phyloP scores from a whole-genome alignment of 2,888 invertebrate species.

The Aleiodes leptofemur region DNA sequence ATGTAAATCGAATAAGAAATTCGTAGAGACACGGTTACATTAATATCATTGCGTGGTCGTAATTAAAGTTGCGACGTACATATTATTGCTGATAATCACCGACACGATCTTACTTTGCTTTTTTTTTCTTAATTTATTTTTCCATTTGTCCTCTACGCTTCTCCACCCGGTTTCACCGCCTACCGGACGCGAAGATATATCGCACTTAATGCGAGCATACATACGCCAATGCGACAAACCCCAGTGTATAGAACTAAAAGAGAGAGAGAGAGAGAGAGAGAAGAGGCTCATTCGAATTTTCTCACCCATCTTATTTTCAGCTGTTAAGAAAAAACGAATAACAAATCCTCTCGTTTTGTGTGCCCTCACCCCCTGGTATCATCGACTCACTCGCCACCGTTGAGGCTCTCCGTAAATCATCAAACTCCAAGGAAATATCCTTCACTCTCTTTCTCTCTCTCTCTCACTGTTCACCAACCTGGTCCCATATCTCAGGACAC shows the following conservation, averaged over 20 bases:
- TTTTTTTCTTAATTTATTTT: neutral
- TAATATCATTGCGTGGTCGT: constrained; percentile 39
- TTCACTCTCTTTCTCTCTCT: constrained; percentile 44
- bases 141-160: constrained; percentile 1
- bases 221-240: constrained; percentile 9
- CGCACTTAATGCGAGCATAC: constrained; percentile 34
- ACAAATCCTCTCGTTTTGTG: constrained; percentile 1
- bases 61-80: constrained; percentile 49
- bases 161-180: constrained; percentile 26
- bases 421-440: constrained; percentile 48
- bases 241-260: neutral
- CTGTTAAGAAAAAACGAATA: neutral
- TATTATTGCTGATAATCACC: constrained; percentile 54
- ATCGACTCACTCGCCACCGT: constrained; percentile 55
- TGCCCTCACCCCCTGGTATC: constrained; percentile 37
- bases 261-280: constrained; percentile 25
- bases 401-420: constrained; percentile 62
- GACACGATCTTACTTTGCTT: constrained; percentile 50
- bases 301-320: neutral
- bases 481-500: constrained; percentile 53
- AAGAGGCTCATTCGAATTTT: neutral
- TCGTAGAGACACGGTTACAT: constrained; percentile 9
- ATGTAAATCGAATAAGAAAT: neutral
- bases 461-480: constrained; percentile 49
- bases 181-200: constrained; percentile 50